Base-by-base conservation (phyloP, 2,113 vertebrate genomes). In the Hippocampus zosterae region DNA sequence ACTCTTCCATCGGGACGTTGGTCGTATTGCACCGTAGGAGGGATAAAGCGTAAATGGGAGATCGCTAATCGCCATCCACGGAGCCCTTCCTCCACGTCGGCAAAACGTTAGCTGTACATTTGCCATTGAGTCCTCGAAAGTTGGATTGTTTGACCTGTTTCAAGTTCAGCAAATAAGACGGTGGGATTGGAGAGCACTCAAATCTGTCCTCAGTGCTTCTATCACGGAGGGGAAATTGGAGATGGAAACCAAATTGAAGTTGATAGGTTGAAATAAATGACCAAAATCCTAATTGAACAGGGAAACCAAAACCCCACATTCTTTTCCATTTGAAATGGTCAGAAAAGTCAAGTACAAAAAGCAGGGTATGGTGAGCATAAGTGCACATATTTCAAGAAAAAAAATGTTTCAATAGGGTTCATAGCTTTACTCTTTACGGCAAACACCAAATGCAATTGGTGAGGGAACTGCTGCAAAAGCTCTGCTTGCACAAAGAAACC, bases 331-430 rank as follows among this genome's bases (percentile, higher is more conserved):
- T 77, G 69, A 57, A 82, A 84, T 69, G 78, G 78, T 87, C 82
- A 88, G 72, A 72, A 79, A 84, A 81, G 29, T 68, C 67, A 68
- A 81, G 80, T 85, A 80, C 70, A 83, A 63, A 83, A 76, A 83
- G 72, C 75, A 88, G 67, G 74, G 84, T 64, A 83, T 80, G 70
- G 65, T 84, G 75, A 88, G 80, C 29, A 70, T 76, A 82, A 88
- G 78, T 81, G 65, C 68, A 85, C 67, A 25, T 85, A 67, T 71
- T 80, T 77, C 77, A 72, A 78, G 74, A 88, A 37, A 37, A 86
- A 80, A 89, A 86, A 80, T 75, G 88, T 90, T 92, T 93, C 92
- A 93, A 93, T 93, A 93, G 92, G 92, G 92, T 93, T 93, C 92
- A 93, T 93, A 93, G 92, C 92, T 93, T 93, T 92, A 92, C 89